Evolutionary conservation across 2,113 vertebrate genomes (phyloP).

Genomic region (Atrichornis clamosus): DNA sequence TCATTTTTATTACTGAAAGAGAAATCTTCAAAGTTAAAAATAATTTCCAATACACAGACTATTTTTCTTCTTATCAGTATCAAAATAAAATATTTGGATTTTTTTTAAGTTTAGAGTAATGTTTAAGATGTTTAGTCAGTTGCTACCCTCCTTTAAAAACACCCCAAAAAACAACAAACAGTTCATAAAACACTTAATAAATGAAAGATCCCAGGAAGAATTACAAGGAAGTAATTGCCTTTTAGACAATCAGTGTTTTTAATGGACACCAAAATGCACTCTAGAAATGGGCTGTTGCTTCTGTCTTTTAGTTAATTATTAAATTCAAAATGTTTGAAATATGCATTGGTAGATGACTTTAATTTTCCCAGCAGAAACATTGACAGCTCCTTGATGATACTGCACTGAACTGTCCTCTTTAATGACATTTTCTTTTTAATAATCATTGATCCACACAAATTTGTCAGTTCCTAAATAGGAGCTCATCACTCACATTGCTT

Average conservation of each 20-base stretch:
- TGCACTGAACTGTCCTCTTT: background rate
- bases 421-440: slow-evolving; percentile 46
- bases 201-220: background rate
- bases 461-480: background rate
- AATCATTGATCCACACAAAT: slow-evolving; percentile 19
- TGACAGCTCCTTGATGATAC: slow-evolving; percentile 10
- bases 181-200: background rate
- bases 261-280: background rate
- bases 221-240: background rate
- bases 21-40: background rate
- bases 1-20: background rate
- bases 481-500: background rate
- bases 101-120: background rate
- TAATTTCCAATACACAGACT: background rate
- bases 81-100: background rate
- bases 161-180: background rate
- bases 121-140: background rate
- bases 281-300: background rate
- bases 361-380: slow-evolving; percentile 8
- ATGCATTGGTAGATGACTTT: background rate
- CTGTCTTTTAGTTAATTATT: slow-evolving; percentile 15
- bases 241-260: background rate
- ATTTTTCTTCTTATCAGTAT: background rate
- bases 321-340: slow-evolving; percentile 17
- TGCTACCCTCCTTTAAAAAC: background rate